Base-by-base conservation (phyloP, 1,140 invertebrate species). In the Pseudomyrmex sp. region DNA sequence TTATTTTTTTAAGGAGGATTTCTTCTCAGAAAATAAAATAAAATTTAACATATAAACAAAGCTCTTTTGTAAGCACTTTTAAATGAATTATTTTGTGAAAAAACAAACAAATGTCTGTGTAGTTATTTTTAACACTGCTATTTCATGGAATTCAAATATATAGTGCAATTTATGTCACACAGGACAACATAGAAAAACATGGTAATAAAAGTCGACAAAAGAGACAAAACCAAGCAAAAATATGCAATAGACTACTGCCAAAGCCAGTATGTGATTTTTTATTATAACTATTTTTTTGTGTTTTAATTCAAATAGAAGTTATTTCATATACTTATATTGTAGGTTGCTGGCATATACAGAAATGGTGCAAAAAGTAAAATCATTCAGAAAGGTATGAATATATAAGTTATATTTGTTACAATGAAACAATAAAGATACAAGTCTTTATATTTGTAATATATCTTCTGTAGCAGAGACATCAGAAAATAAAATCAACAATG, bases 261-360 rank as follows among this genome's bases (percentile, higher is more conserved):
- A 68, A 69, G 58, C 35, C 35, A 12, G 75, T 79, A 18, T 48
- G 35, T 18, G 69, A 26, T 12, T 26, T 69, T 50, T 62, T 13
- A 44, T 46, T 10, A 0, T 48, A n/a, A 59, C 12, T 23, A 68
- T 23, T 54, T 26, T 18, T 2, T 1, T 68, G 12, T 7, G 10
- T 0, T 18, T 26, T n/a, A 2, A 15, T 52, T 4, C 46, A 7
- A 23, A 23, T 4, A 23, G 8, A 68, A 1, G 56, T 54, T 59
- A 18, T 59, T 46, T 75, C n/a, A 62, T 5, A 44, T 12, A 5
- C 20, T 69, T 79, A 10, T 79, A 59, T 70, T 15, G 35, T 35
- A 79, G 76, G 20, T 7, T 18, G 5, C 20, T 26, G 76, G 76
- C 5, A 79, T 79, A 70, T 79, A 48, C 1, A 79, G 76, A 18